Evolutionary conservation across 92 coral and sea anemone species (phyloP), one percentile per base, ranked within the genome.

Genomic region (Epizoanthus rinbou): DNA sequence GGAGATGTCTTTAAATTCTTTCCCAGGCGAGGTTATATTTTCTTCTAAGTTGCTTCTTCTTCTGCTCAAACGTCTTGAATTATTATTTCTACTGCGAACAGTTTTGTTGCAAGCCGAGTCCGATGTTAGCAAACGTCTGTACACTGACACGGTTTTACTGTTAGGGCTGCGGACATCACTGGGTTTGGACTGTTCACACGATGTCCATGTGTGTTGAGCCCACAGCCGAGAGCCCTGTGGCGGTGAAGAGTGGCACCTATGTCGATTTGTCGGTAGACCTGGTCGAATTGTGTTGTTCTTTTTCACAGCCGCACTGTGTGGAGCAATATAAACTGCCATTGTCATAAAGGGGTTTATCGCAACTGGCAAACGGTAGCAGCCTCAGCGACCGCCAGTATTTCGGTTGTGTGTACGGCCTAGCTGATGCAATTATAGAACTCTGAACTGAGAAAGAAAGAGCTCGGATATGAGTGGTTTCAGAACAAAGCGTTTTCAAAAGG

Each of bases 171-270:
- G n/a, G 57, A 2, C 11, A 17, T 45, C 17, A 21, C 41, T 3
- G 19, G 76, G 2, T 22, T 19, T 71, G 45, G 35, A 56, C 21
- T 25, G 45, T 4, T n/a, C 76, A 23, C 45, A 17, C 3, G 57
- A 56, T 28, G 76, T n/a, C 76, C 76, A 71, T 19, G 54, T 58
- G 76, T 71, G 76, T 0, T 47, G 1, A 10, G 76, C 19, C 15
- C 57, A 9, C 10, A 45, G 50, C 21, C 57, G 76, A 21, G 57
- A 39, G 22, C 16, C 1, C 4, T 25, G 13, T 15, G 76, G 76
- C 54, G 54, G 54, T 6, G 76, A 71, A 1, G 76, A 71, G 17
- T 21, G 35, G 8, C 21, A 71, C 50, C 76, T 71, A 4, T 8
- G n/a, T 1, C 57, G 75, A 45, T 45, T 22, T n/a, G 33, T 1